phyloP scores from a whole-genome alignment of 2,888 invertebrate species.

The Caenorhabditis uteleia region DNA sequence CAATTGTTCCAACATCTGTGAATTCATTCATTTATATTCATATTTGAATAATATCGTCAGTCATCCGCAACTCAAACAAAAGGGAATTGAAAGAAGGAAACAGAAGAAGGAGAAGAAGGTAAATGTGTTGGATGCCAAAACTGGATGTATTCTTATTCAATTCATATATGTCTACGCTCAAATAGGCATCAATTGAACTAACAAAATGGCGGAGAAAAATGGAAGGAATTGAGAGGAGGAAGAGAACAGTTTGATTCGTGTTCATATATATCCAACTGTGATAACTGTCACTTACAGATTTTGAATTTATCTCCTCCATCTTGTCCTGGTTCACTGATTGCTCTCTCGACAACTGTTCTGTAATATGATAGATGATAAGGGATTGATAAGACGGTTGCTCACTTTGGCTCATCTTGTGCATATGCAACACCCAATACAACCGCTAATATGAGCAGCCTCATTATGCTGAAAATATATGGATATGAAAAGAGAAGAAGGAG shows the following conservation, averaged over 20 bases:
- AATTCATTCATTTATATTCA: too few relatives aligned
- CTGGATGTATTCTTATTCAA: too few relatives aligned
- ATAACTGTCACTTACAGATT: slow-evolving; percentile 50
- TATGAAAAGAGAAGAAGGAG: background rate
- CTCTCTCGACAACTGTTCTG: slow-evolving; percentile 23
- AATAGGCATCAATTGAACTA: too few relatives aligned
- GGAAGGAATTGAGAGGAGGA: too few relatives aligned
- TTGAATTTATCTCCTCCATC: slow-evolving; percentile 41
- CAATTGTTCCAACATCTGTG: slow-evolving; percentile 57
- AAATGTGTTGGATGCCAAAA: background rate
- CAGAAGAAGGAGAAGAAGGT: too few relatives aligned
- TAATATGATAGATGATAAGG: background rate
- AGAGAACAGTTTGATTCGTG: too few relatives aligned
- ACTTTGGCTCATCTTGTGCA: slow-evolving; percentile 26
- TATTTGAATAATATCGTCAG: too few relatives aligned
- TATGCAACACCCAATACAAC: slow-evolving; percentile 7
- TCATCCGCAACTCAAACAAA: slow-evolving; percentile 18
- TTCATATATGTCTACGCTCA: too few relatives aligned
- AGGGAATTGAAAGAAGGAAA: too few relatives aligned
- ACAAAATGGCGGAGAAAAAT: too few relatives aligned
- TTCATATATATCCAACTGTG: too few relatives aligned
- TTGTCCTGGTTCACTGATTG: slow-evolving; percentile 26
- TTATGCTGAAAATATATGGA: slow-evolving; percentile 17
- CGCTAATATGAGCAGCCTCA: slow-evolving; percentile 28
- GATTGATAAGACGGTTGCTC: background rate